Percentiles rank a stretch among this genome's conserved stretches.
phyloP scores from a whole-genome alignment of 2,113 vertebrate genomes.

The Anhinga rufa region DNA sequence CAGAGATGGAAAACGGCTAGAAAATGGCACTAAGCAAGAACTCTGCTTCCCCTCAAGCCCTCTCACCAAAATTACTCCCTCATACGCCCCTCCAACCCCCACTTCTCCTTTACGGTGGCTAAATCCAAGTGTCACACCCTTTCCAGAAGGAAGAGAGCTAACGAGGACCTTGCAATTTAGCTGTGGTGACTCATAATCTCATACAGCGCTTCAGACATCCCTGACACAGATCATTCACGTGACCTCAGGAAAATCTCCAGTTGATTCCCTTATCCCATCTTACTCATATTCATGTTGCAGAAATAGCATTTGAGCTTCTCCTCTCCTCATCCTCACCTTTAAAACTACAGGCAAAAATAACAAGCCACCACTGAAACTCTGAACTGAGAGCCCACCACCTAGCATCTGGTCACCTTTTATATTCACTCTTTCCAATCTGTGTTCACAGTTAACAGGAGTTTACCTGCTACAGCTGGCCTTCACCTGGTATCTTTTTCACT shows the following conservation, averaged over 20 bases:
- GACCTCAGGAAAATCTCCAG: background rate
- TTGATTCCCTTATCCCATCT: background rate
- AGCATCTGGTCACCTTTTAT: background rate
- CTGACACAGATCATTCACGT: background rate
- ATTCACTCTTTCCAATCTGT: background rate
- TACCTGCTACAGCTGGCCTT: background rate
- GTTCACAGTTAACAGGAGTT: background rate
- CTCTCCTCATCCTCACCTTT: background rate
- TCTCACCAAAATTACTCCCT: background rate
- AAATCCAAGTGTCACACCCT: background rate
- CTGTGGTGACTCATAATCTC: background rate
- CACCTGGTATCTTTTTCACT: background rate
- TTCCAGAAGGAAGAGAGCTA: background rate
- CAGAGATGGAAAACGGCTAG: background rate
- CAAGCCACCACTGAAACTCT: background rate
- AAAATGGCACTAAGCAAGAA: background rate
- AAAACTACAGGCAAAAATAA: background rate
- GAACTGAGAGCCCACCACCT: background rate
- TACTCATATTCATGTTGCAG: background rate
- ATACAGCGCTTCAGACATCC: background rate
- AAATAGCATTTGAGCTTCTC: background rate
- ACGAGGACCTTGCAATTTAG: background rate
- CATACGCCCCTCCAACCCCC: background rate
- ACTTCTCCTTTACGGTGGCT: background rate
- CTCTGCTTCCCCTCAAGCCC: background rate